Evolutionary conservation across 2,888 invertebrate species (phyloP), one percentile per base, ranked within the genome.

Genomic region (Clanis bilineata): DNA sequence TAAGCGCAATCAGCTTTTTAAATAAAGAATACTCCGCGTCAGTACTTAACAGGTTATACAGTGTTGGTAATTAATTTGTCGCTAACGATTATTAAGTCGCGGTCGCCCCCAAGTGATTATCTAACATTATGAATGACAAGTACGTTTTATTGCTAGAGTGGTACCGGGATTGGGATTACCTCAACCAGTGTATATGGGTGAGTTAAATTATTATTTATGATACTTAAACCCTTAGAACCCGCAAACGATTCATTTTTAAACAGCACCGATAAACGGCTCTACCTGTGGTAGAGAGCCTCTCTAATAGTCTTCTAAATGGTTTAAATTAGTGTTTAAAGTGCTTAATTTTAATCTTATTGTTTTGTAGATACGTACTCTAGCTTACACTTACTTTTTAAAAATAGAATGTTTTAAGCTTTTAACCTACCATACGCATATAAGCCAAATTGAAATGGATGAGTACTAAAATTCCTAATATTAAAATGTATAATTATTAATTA

Each of bases 141-240:
- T 72, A 73, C 64, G 61, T 73, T 56, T 76, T 91, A 62, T 76
- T 89, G 64, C 57, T 77, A 62, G 91, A 91, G 76, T 91, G 90
- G 90, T 73, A 88, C 70, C 71, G 77, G 73, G 91, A 91, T 25
- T 91, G 90, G 90, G 84, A 88, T 25, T 68, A 81, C 60, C 80
- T 91, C 60, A 83, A 91, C 70, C 71, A 69, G 51, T 79, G 83
- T 70, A 90, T 91, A 67, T 90, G 90, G 90, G 91, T 91, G 75
- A 74, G 88, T 74, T 91, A 75, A 74, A 88, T 74, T 51, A 23
- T 38, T 56, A 22, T 55, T 47, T 28, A 32, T 18, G n/a, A n/a
- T n/a, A n/a, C 1, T 10, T 32, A 5, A 32, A 32, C 9, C 32
- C 1, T 9, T 9, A 9, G 1, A 36, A 12, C 12, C 44, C 1